These are phyloP conservation scores for Coccyzus lansbergi DNA, from an alignment of 2,797 vertebrate species.

Conservation along the genomic window DNA sequence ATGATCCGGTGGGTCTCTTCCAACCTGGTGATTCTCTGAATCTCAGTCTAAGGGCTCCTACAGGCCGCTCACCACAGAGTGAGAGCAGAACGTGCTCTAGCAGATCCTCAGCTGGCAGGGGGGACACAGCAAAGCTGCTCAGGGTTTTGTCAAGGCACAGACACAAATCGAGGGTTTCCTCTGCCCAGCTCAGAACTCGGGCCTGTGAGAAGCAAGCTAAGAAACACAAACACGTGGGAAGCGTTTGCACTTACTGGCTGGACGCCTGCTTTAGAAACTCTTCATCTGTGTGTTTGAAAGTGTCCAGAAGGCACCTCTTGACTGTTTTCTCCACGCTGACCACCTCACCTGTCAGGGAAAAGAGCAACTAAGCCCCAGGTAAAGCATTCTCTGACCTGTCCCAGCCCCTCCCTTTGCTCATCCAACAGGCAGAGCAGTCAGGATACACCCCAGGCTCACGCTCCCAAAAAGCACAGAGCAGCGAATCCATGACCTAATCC, in stretches of 20 bases:
- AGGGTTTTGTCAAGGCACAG: not conserved
- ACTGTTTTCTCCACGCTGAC: constrained; percentile 90
- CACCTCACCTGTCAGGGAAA: constrained; percentile 79
- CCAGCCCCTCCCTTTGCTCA: not conserved
- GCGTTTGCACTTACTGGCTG: constrained; percentile 87
- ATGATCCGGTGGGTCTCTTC: too few species aligned
- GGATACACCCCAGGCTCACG: not conserved
- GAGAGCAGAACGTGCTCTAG: not conserved
- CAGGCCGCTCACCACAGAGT: fast-evolving
- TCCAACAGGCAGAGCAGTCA: not conserved
- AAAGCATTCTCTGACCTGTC: not conserved
- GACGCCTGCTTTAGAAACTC: constrained; percentile 96
- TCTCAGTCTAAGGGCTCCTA: not conserved
- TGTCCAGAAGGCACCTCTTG: constrained; percentile 91
- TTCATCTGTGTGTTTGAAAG: constrained; percentile 93
- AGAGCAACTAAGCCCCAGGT: not conserved
- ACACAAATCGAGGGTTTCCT: not conserved
- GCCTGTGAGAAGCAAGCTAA: not conserved
- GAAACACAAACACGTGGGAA: not conserved
- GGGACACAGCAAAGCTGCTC: not conserved
- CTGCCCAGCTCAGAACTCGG: not conserved
- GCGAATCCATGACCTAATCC: not conserved
- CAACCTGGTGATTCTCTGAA: too few species aligned
- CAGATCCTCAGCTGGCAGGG: not conserved
- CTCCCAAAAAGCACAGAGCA: not conserved